Evolutionary conservation across 2,797 vertebrate genomes (phyloP), one percentile per base, ranked within the genome.

Genomic region (Diplodus puntazzo): DNA sequence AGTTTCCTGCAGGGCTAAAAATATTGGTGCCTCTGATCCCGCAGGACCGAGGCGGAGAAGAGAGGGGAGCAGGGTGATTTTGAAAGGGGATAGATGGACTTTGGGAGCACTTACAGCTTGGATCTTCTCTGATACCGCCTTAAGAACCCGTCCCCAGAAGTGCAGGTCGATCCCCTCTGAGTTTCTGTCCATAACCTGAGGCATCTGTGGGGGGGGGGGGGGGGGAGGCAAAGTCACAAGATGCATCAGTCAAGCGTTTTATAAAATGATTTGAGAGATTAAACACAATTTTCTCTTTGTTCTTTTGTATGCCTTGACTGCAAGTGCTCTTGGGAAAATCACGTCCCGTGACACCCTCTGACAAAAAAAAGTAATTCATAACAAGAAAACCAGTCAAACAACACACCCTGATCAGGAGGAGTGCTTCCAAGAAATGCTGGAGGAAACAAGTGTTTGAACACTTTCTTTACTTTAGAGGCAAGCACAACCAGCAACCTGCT

Each of bases 101-200:
- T 77, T 52, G 54, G 54, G 53, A 65, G 34, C 21, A 88, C 94
- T 94, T 94, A 98, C 98, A 87, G 95, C 89, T 90, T 94, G 96
- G 79, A 97, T 67, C 87, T 95, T 96, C 74, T 95, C 94, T 5
- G 96, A 96, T 11, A 94, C 46, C 21, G 93, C 92, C 64, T 94
- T 95, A 20, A 99, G 86, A 83, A 95, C 94, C 67, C 21, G 94
- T 14, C 96, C 95, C 97, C 98, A 99, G 72, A 93, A 91, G 49
- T 84, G 94, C 75, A 98, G 93, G 89, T 99, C 96, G 68, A 95
- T 92, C 80, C 98, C 97, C 60, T 90, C 81, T 0, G 96, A 93
- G 62, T 82, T 89, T 53, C 89, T 92, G 89, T 97, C 96, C 86
- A 98, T 78, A 21, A 99, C 95, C 85, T 92, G 95, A 6, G 98